A percentile compares a stretch with the other conserved stretches of the same genome.
Evolutionary conservation across 2,113 vertebrate genomes (phyloP).

Genomic region (Zonotrichia leucophrys): DNA sequence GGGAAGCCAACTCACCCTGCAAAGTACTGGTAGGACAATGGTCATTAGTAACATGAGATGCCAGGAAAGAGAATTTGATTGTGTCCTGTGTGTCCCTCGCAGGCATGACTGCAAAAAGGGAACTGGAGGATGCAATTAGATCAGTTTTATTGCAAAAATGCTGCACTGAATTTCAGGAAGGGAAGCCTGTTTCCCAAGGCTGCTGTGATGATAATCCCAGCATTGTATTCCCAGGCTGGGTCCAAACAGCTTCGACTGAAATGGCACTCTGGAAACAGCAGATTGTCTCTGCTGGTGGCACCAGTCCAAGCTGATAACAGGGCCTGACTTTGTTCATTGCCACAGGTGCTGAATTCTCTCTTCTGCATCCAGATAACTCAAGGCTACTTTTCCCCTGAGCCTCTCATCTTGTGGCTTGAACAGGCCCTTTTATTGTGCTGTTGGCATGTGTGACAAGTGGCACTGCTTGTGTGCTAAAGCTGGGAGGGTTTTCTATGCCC

Average conservation of each 20-base stretch:
- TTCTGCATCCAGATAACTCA: constrained; percentile 20
- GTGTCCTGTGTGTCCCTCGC: not conserved
- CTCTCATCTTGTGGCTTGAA: not conserved
- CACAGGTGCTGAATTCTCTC: constrained; percentile 35
- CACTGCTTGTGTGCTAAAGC: not conserved
- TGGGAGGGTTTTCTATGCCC: not conserved
- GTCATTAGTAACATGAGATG: not conserved
- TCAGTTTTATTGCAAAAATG: not conserved
- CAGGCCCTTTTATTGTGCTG: not conserved
- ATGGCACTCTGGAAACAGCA: not conserved
- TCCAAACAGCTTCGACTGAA: not conserved
- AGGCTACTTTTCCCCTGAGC: constrained; percentile 9
- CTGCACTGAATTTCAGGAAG: not conserved
- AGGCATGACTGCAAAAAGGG: not conserved
- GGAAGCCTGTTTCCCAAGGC: not conserved
- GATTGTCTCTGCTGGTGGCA: constrained; percentile 16
- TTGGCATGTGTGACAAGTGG: not conserved
- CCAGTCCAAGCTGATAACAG: constrained; percentile 5
- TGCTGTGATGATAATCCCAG: not conserved
- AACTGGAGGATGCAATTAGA: not conserved
- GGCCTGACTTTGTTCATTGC: not conserved
- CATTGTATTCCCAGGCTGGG: not conserved
- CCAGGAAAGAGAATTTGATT: not conserved
- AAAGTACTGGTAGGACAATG: not conserved
- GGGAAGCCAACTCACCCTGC: not conserved